phyloP scores from a whole-genome alignment of 2,113 vertebrate genomes.

The Phainopepla nitens region DNA sequence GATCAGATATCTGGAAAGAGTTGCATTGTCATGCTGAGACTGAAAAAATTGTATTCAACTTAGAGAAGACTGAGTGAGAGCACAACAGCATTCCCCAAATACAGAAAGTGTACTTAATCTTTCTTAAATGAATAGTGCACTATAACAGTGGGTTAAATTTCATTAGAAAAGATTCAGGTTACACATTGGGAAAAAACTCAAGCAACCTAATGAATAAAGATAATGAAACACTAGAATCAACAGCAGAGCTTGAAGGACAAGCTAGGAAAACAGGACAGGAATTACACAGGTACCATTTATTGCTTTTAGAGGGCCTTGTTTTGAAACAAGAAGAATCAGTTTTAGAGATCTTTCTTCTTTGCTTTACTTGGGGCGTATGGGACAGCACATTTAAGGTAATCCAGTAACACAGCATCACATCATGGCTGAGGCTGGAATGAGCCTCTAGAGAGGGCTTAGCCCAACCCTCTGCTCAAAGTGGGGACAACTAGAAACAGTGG shows the following conservation, averaged over 20 bases:
- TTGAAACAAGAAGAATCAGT: background rate
- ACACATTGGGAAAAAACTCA: background rate
- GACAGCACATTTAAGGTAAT: background rate
- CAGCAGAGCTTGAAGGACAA: background rate
- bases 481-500: background rate
- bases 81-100: background rate
- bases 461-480: background rate
- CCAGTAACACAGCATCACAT: background rate
- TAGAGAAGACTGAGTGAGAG: background rate
- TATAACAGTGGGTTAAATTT: background rate
- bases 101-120: background rate
- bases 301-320: background rate
- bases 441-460: background rate
- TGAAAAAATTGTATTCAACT: background rate
- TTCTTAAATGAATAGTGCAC: background rate
- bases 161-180: background rate
- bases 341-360: background rate
- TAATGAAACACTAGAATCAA: background rate
- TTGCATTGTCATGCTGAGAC: background rate
- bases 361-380: background rate
- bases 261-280: background rate
- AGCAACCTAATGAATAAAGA: background rate
- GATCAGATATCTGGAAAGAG: background rate
- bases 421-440: background rate
- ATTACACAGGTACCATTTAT: background rate